Conservation (phyloP, 2,888 invertebrate genomes). For the Ennomos quercinarius region DNA sequence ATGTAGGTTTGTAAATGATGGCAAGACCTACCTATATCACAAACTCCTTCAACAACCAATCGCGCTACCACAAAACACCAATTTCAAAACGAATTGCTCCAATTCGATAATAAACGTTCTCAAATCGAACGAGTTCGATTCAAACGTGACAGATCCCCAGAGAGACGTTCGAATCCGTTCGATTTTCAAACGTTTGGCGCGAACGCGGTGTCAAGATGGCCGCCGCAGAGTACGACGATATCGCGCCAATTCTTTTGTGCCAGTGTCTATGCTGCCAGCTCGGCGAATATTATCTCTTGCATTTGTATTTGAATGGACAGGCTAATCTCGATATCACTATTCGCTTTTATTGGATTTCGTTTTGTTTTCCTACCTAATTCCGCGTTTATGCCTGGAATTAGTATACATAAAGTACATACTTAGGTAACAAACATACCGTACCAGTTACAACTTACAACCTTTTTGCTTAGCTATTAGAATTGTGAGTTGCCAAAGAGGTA, state of each 20-base stretch:
- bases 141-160: conserved; percentile 52
- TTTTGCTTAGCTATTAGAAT: conserved; percentile 7
- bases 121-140: conserved; percentile 64
- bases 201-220: conserved; percentile 47
- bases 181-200: conserved; percentile 43
- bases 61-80: conserved; percentile 34
- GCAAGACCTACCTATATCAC: conserved; percentile 19
- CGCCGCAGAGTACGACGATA: conserved; percentile 64
- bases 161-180: conserved; percentile 54
- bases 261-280: conserved; percentile 54
- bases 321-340: conserved; percentile 71
- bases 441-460: too few relatives aligned
- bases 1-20: neutral
- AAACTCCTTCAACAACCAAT: conserved; percentile 26
- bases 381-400: conserved; percentile 20
- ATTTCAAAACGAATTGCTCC: conserved; percentile 48
- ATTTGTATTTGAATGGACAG: conserved; percentile 75
- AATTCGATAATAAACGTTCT: conserved; percentile 67
- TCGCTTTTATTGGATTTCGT: conserved; percentile 55
- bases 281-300: conserved; percentile 71
- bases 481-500: too few relatives aligned
- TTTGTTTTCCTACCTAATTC: conserved; percentile 42
- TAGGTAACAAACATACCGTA: too few relatives aligned
- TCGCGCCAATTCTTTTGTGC: conserved; percentile 79
- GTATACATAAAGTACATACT: conserved; percentile 19